Base-by-base conservation (phyloP, 1,140 invertebrate genomes). In the Tetramorium parvispinum region DNA sequence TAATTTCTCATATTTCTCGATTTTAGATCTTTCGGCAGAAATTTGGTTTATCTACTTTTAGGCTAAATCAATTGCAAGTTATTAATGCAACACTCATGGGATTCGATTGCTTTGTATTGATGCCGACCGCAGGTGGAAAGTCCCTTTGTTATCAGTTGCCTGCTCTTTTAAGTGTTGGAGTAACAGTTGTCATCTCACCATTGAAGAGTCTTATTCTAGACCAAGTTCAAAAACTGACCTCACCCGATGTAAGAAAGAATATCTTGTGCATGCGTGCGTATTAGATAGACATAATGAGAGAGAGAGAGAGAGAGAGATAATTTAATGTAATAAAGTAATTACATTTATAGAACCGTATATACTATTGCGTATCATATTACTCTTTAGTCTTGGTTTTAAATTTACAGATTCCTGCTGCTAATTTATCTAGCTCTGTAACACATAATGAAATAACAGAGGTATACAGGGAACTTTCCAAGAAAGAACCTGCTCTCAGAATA, bases 121-220 rank as follows among this genome's bases (percentile, higher is more conserved):
- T 99, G 99, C 99, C 99, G 16, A 99, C 99, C 65, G 99, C 99
- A 43, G 99, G 98, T 87, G 99, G 99, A 88, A 99, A 99, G 96
- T 99, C 98, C 61, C 95, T 99, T 18, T 99, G 99, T 91, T 99
- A 99, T 95, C 99, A 99, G 95, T 95, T 98, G 27, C 97, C 98
- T 2, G 97, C 97, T 0, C 92, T 98, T 53, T 89, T 98, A 21
- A 96, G 96, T 1, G 95, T 95, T 27, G 98, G 98, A 6, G 96
- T 99, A 0, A 98, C 98, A 0, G 96, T 99, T 79, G 99, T 99
- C 13, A 97, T 99, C 78, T 99, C 98, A 37, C 99, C 99, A 4
- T 95, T 99, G 3, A 98, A 98, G 91, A 99, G 99, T 27, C 96
- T 99, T 3, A 99, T 99, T 91, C 96, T 98, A 78, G 99, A 99